A percentile compares a stretch with the other conserved stretches of the same genome.
Evolutionary conservation across 92 coral and sea anemone genomes (phyloP).

Genomic region (Parazoanthus swiftii): DNA sequence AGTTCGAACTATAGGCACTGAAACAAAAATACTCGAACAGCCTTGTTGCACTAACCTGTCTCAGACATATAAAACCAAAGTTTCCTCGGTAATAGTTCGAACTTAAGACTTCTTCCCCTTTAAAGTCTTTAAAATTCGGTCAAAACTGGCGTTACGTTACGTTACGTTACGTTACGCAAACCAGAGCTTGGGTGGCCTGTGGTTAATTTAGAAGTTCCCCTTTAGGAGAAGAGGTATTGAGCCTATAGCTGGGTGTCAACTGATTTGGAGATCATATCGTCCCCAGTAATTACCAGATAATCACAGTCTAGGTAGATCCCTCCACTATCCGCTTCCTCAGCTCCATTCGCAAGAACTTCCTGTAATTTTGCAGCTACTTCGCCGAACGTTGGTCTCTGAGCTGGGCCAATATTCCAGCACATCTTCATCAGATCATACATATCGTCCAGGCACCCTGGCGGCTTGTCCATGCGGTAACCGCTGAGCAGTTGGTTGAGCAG

Average conservation of each 20-base stretch:
- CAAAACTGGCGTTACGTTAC: no score
- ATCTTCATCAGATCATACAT: constrained; percentile 65
- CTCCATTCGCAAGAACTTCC: constrained; percentile 31
- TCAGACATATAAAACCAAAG: no score
- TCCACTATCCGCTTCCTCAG: constrained; percentile 10
- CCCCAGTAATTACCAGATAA: constrained; percentile 13
- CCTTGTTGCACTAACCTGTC: no score
- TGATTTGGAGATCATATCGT: constrained; percentile 12
- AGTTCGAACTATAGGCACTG: no score
- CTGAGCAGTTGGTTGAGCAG: constrained; percentile 66
- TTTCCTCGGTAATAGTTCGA: no score
- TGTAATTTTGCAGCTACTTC: neutral
- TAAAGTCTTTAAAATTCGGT: no score
- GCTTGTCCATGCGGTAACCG: constrained; percentile 87
- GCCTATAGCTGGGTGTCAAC: neutral
- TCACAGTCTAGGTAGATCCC: constrained; percentile 31
- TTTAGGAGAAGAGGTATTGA: no score
- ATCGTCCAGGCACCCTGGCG: constrained; percentile 67
- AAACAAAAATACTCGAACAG: no score
- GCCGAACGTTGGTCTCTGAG: constrained; percentile 32
- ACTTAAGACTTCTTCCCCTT: no score
- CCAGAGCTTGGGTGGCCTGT: no score
- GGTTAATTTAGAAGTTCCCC: no score
- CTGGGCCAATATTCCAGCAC: constrained; percentile 41
- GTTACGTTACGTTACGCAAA: no score